Percentiles rank a stretch among this genome's conserved stretches.
phyloP scores from a whole-genome alignment of 1,140 invertebrate species.

The Pantala flavescens region DNA sequence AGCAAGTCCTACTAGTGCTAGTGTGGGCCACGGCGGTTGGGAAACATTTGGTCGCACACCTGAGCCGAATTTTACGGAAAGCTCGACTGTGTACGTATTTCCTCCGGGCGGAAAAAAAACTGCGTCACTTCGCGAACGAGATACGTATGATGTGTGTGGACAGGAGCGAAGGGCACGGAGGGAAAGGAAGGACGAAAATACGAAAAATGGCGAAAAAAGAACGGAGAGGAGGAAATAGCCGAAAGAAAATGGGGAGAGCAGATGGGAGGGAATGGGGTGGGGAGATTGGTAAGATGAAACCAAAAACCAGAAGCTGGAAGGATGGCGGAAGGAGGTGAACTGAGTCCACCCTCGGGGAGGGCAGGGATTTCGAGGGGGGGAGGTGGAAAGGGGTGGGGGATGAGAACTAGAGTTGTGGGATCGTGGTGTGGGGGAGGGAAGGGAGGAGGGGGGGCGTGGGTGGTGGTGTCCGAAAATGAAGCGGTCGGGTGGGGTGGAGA shows the following conservation, averaged over 20 bases:
- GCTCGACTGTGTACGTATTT: too few species aligned
- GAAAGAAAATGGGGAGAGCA: neutral
- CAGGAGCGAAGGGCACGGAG: neutral
- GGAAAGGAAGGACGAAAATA: neutral
- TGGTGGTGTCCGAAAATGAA: constrained; percentile 1
- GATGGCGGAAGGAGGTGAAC: neutral
- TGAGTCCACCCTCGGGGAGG: neutral
- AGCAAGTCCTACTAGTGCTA: too few species aligned
- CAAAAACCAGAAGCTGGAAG: neutral
- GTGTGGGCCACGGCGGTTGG: too few species aligned
- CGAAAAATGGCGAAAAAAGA: neutral
- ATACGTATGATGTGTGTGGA: neutral
- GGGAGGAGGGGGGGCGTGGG: neutral
- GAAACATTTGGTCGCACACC: too few species aligned
- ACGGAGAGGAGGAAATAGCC: neutral
- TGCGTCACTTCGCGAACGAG: too few species aligned
- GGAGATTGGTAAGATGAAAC: neutral
- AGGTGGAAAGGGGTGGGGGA: neutral
- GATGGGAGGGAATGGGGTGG: neutral
- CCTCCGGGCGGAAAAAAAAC: too few species aligned
- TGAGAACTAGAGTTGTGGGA: neutral
- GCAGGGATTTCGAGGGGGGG: neutral
- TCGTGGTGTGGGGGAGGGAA: neutral
- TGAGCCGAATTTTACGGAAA: too few species aligned
- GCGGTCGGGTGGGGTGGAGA: neutral